Evolutionary conservation across 2,797 vertebrate genomes (phyloP).

Genomic region (Tangara arthus): DNA sequence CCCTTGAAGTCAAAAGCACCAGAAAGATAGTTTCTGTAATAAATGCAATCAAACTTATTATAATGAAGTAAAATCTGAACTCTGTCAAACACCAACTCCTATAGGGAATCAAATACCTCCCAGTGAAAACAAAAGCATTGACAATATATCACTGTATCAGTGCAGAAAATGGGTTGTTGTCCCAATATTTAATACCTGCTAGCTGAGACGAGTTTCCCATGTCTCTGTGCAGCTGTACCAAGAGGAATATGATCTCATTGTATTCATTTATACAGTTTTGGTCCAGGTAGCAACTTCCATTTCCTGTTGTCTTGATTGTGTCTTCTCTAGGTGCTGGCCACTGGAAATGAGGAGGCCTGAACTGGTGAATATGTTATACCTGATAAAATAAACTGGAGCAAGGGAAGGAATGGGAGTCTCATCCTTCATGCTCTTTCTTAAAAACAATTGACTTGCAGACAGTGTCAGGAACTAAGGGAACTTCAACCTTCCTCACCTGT

Average conservation of each 20-base stretch:
- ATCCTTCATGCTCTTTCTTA: background rate
- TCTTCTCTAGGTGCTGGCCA: background rate
- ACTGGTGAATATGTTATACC: background rate
- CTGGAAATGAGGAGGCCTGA: background rate
- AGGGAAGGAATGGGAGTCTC: background rate
- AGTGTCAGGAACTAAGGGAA: background rate
- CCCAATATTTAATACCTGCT: background rate
- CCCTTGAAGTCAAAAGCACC: background rate
- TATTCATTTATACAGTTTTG: background rate
- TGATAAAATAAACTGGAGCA: background rate
- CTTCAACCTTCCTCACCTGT: background rate
- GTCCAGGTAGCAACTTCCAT: background rate
- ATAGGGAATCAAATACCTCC: background rate
- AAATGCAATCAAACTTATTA: background rate
- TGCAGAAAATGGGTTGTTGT: background rate
- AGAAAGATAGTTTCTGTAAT: background rate
- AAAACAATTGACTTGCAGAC: background rate
- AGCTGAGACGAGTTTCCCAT: background rate
- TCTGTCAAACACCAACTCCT: background rate
- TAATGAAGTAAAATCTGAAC: background rate
- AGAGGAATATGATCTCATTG: background rate
- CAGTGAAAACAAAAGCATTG: background rate
- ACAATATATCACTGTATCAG: background rate
- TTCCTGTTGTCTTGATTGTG: background rate
- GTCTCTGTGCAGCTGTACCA: background rate